Evolutionary conservation across 2,888 invertebrate species (phyloP).

Genomic region (Nematopogon swammerdamellus): DNA sequence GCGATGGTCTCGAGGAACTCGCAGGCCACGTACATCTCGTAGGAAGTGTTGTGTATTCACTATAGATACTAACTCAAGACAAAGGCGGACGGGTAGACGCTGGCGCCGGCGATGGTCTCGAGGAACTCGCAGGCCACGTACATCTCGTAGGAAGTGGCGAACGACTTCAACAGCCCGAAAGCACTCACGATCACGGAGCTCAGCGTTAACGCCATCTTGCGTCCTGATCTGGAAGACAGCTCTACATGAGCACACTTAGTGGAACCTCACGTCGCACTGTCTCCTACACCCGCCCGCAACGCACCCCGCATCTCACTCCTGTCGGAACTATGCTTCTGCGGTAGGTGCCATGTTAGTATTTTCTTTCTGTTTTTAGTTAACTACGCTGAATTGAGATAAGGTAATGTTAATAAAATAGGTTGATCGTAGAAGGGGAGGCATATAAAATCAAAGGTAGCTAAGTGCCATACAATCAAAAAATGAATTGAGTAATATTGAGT

Average conservation of each 20-base stretch:
- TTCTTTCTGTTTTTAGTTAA: too few relatives aligned
- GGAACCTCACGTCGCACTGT: not conserved
- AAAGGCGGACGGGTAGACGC: slow-evolving; percentile 57
- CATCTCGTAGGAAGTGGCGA: slow-evolving; percentile 46
- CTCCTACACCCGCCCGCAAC: slow-evolving; percentile 1
- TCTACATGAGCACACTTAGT: too few relatives aligned
- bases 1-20: slow-evolving; percentile 56
- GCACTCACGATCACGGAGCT: slow-evolving; percentile 47
- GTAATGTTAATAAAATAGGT: too few relatives aligned
- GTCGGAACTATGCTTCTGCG: too few relatives aligned
- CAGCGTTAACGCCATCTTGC: slow-evolving; percentile 56
- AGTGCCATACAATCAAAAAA: too few relatives aligned
- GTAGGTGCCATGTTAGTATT: too few relatives aligned
- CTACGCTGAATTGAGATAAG: too few relatives aligned
- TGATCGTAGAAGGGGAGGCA: too few relatives aligned
- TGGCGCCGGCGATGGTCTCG: slow-evolving; percentile 54
- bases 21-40: slow-evolving; percentile 44
- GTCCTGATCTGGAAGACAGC: slow-evolving; percentile 65
- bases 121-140: slow-evolving; percentile 53
- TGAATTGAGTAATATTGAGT: too few relatives aligned
- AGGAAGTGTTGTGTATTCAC: too few relatives aligned
- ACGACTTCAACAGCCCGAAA: slow-evolving; percentile 53
- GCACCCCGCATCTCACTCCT: not conserved
- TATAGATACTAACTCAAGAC: slow-evolving; percentile 52
- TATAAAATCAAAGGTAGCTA: too few relatives aligned